A percentile compares a stretch with the other conserved stretches of the same genome.
Evolutionary conservation across 2,888 invertebrate species (phyloP).

Genomic region (Lacanobia oleracea): DNA sequence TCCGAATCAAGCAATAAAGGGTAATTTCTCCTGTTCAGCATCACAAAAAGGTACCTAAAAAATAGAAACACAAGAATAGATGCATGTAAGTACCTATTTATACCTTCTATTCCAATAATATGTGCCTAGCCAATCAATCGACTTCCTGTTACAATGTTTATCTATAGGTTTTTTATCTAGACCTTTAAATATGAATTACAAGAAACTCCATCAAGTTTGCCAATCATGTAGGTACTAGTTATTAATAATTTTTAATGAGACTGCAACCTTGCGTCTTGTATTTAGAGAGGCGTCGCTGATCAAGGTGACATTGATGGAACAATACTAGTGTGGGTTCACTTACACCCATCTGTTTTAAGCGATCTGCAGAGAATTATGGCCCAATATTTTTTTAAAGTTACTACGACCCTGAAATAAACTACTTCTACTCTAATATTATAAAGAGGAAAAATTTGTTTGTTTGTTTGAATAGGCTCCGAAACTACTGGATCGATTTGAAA

Average conservation of each 20-base stretch:
- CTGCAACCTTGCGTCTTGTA: slow-evolving; percentile 69
- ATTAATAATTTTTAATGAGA: slow-evolving; percentile 67
- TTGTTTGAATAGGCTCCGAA: too few relatives aligned
- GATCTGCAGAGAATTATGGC: slow-evolving; percentile 20
- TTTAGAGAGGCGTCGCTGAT: slow-evolving; percentile 73
- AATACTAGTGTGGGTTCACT: slow-evolving; percentile 73
- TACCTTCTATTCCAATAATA: background rate
- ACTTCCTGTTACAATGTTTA: slow-evolving; percentile 30
- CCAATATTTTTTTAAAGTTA: background rate
- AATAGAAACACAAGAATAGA: too few relatives aligned
- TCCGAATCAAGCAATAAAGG: too few relatives aligned
- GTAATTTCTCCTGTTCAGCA: too few relatives aligned
- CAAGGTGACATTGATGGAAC: slow-evolving; percentile 75
- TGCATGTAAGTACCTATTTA: too few relatives aligned
- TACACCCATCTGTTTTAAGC: slow-evolving; percentile 53
- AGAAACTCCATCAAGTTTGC: slow-evolving; percentile 30
- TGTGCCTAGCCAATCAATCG: background rate
- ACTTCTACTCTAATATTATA: too few relatives aligned
- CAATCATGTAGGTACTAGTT: slow-evolving; percentile 60
- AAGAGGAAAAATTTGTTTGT: too few relatives aligned
- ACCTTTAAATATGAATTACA: slow-evolving; percentile 36
- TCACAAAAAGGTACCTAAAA: too few relatives aligned
- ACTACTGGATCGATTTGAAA: too few relatives aligned
- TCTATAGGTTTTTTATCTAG: background rate
- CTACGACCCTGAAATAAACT: background rate